These are phyloP conservation scores for Xenopus petersii DNA, from an alignment of 2,797 vertebrate species.

Conservation along the genomic window DNA sequence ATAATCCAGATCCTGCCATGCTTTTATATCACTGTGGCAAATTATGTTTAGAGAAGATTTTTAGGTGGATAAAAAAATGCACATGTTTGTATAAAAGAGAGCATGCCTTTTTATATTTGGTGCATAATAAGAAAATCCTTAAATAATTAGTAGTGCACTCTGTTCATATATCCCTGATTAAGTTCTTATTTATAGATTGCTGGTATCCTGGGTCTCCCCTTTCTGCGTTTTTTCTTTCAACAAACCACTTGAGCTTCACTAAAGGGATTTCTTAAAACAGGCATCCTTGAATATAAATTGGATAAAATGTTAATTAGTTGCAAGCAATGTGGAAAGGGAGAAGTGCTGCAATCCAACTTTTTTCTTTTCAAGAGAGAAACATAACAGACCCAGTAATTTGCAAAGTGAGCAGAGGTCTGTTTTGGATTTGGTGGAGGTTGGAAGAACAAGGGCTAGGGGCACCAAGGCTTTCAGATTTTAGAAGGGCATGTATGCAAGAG, in stretches of 20 bases:
- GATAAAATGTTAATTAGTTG: slow-evolving; percentile 23
- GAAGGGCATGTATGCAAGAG: no score
- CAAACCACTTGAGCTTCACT: slow-evolving; percentile 9
- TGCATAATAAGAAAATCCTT: background rate
- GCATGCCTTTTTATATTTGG: no score
- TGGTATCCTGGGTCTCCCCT: background rate
- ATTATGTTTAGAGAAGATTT: no score
- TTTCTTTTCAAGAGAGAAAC: slow-evolving; percentile 5
- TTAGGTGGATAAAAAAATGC: no score
- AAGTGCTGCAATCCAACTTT: slow-evolving; percentile 14
- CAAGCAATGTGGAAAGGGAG: slow-evolving; percentile 9
- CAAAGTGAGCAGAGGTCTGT: no score
- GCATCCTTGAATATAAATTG: slow-evolving; percentile 22
- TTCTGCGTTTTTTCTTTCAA: background rate
- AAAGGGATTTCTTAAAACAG: slow-evolving; percentile 4
- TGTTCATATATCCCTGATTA: background rate
- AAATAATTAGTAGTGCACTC: background rate
- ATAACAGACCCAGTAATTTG: no score
- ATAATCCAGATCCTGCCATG: no score
- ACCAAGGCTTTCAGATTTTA: no score
- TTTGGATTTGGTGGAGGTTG: no score
- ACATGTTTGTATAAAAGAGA: no score
- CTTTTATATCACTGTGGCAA: no score
- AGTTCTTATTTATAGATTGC: background rate
- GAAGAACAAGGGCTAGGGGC: no score